Conservation (phyloP, 2,113 vertebrate species). For the Brachionichthys hirsutus region DNA sequence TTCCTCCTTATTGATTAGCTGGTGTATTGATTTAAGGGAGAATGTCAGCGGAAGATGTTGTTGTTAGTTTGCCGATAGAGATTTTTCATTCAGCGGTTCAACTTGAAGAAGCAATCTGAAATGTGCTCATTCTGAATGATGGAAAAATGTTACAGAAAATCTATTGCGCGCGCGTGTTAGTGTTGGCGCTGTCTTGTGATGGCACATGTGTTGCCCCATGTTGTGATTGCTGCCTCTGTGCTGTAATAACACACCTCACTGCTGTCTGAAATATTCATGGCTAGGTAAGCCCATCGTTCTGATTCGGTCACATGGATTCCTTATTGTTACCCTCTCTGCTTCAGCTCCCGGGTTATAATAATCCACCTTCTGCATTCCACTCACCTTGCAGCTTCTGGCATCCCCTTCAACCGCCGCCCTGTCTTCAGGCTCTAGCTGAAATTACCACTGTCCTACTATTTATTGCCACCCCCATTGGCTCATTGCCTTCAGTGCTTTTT, state of each 20-base stretch:
- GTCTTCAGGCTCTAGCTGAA: slow-evolving; percentile 20
- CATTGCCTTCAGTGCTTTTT: too few relatives aligned
- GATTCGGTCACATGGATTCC: slow-evolving; percentile 70
- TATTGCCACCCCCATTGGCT: slow-evolving; percentile 24
- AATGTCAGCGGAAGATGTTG: slow-evolving; percentile 51
- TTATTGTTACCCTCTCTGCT: slow-evolving; percentile 65
- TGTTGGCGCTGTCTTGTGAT: slow-evolving; percentile 57
- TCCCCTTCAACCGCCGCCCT: slow-evolving; percentile 19
- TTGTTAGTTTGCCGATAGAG: slow-evolving; percentile 55
- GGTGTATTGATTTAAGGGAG: slow-evolving; percentile 43
- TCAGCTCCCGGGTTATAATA: slow-evolving; percentile 58
- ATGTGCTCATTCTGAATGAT: slow-evolving; percentile 40
- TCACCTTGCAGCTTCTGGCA: slow-evolving; percentile 43
- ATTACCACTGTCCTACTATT: slow-evolving; percentile 41
- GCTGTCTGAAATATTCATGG: slow-evolving; percentile 77
- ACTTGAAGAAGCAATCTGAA: slow-evolving; percentile 47
- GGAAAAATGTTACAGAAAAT: slow-evolving; percentile 30
- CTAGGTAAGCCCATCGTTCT: slow-evolving; percentile 69
- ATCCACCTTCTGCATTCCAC: slow-evolving; percentile 51
- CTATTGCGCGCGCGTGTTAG: slow-evolving; percentile 19
- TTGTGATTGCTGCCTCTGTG: slow-evolving; percentile 68
- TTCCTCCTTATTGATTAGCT: slow-evolving; percentile 49
- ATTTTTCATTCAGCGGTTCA: slow-evolving; percentile 45
- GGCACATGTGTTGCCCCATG: slow-evolving; percentile 65
- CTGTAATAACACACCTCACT: slow-evolving; percentile 75